Conservation (phyloP, 2,113 vertebrate genomes). For the Delphinus delphis region DNA sequence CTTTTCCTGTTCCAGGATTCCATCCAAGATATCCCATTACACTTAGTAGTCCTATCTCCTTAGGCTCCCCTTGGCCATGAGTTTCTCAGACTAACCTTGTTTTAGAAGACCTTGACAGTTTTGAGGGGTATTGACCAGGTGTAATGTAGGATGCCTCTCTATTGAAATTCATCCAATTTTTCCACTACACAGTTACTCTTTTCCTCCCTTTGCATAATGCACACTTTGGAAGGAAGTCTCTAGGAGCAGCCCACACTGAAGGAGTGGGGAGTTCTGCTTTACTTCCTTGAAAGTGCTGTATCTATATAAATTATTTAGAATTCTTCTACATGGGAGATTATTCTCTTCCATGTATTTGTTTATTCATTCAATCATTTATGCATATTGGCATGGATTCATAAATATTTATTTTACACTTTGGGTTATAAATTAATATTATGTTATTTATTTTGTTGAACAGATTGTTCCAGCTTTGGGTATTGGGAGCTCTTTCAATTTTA, state of each 20-base stretch:
- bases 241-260: neutral
- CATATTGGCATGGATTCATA: neutral
- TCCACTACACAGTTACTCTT: neutral
- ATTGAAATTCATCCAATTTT: neutral
- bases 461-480: neutral
- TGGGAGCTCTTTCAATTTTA: neutral
- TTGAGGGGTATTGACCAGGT: neutral
- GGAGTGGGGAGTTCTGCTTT: neutral
- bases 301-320: neutral
- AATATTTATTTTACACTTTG: neutral
- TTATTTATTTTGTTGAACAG: neutral
- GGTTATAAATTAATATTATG: neutral
- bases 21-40: neutral
- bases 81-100: neutral
- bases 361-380: neutral
- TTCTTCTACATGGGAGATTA: neutral
- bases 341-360: neutral
- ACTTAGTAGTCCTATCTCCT: neutral
- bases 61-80: neutral
- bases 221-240: neutral
- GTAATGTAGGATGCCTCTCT: neutral
- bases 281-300: neutral
- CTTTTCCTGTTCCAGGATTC: constrained; percentile 18
- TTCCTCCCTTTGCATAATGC: neutral
- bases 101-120: neutral